Base-by-base conservation (phyloP, 2,888 invertebrate genomes). In the Hydrotaea cyrtoneurina region DNA sequence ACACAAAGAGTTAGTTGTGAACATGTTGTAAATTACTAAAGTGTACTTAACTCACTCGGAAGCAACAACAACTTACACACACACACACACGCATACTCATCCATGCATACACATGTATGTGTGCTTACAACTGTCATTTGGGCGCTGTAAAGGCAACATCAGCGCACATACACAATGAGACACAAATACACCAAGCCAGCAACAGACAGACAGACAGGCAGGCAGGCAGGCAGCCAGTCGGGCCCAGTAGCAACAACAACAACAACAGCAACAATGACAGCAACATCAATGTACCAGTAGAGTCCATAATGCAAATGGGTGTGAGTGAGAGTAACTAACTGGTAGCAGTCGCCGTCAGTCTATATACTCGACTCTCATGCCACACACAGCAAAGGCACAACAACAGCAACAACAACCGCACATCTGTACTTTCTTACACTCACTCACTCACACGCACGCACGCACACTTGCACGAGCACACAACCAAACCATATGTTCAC, bases 1-100 rank as follows among this genome's bases (percentile, higher is more conserved):
- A 89, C 71, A 86, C 73, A 85, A 78, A 46, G 50, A 78, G 53
- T 77, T 55, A 82, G 85, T 82, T 85, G 82, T 85, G 85, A 85
- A 85, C 82, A 82, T 85, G 81, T 85, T 85, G 85, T 85, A 85
- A 85, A 85, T 85, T 85, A 85, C 85, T 85, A 85, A 85, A 82
- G 85, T 85, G 79, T 80, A 85, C 85, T 82, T 85, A 82, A 85
- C 82, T 85, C 79, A 82, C 80, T 85, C 77, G 76, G 55, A 73
- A 59, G 74, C 72, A 62, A 64, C 36, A 88, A 87, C 83, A 86
- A 80, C 88, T 83, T 31, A 87, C 87, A 87, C 87, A 88, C 87
- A 88, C 87, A 88, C 43, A 57, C 21, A 21, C 43, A 85, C 78
- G 39, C 75, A 75, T 78, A 73, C n/a, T n/a, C n/a, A n/a, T n/a